Percentiles rank a stretch among this genome's conserved stretches.
Conservation (phyloP, 2,113 vertebrate species). For the Centropristis striata region DNA sequence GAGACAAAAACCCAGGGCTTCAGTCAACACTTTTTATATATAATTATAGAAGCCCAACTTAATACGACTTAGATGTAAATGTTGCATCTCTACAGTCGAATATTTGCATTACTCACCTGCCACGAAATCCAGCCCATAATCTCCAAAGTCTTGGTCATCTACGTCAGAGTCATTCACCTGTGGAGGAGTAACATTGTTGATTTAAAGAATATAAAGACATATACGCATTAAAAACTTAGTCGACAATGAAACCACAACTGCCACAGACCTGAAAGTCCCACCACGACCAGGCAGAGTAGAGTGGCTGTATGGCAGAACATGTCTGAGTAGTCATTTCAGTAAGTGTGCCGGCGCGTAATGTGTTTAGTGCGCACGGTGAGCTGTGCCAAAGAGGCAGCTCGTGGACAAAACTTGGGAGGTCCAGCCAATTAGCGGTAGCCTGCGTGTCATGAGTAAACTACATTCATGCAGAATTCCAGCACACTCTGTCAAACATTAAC, state of each 20-base stretch:
- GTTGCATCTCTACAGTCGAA: background rate
- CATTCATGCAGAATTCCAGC: slow-evolving; percentile 71
- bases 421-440: slow-evolving; percentile 48
- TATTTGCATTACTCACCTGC: slow-evolving; percentile 84
- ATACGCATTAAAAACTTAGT: accelerated
- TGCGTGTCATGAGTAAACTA: slow-evolving; percentile 62
- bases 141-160: slow-evolving; percentile 87
- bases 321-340: slow-evolving; percentile 54
- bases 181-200: background rate
- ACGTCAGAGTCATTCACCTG: slow-evolving; percentile 76
- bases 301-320: slow-evolving; percentile 30
- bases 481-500: slow-evolving; percentile 80
- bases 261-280: slow-evolving; percentile 73
- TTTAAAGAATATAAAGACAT: slow-evolving; percentile 13
- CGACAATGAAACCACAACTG: slow-evolving; percentile 14
- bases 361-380: background rate
- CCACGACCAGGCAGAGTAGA: slow-evolving; percentile 43
- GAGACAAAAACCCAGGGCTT: background rate
- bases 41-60: background rate
- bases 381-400: slow-evolving; percentile 33
- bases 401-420: slow-evolving; percentile 35
- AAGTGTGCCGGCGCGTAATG: slow-evolving; percentile 13
- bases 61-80: background rate
- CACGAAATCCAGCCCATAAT: slow-evolving; percentile 86
- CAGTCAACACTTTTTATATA: background rate